Evolutionary conservation across 2,888 invertebrate species (phyloP).

Genomic region (Odontothrips loti): DNA sequence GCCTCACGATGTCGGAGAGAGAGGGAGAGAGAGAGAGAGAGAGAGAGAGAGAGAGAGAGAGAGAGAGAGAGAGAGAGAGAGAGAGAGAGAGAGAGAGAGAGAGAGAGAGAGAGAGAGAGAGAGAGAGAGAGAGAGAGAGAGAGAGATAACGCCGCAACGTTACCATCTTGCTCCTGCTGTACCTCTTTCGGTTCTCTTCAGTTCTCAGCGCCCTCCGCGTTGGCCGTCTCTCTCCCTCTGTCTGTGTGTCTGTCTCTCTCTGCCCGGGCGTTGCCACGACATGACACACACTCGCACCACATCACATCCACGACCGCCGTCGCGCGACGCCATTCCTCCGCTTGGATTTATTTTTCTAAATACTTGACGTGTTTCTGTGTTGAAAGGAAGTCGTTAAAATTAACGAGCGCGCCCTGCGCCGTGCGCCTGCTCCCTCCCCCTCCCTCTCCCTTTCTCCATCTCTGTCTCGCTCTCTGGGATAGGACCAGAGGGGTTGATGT

Average conservation of each 20-base stretch:
- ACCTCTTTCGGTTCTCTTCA: too few relatives aligned
- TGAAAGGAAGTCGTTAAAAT: slow-evolving; percentile 25
- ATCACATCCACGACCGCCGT: neutral
- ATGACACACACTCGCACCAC: neutral
- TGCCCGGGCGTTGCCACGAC: neutral
- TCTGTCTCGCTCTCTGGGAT: too few relatives aligned
- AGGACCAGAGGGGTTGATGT: too few relatives aligned
- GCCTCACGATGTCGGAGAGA: neutral
- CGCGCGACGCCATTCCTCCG: neutral
- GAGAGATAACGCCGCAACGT: too few relatives aligned
- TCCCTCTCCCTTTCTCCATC: too few relatives aligned
- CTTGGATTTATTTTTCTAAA: slow-evolving; percentile 23
- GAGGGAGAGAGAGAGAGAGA: neutral
- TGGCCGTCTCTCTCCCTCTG: neutral
- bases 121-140: too few relatives aligned
- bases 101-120: neutral
- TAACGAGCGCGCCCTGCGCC: slow-evolving; percentile 2
- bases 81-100: too few relatives aligned
- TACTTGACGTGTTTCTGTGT: slow-evolving; percentile 26
- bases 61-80: neutral
- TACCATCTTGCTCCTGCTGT: too few relatives aligned
- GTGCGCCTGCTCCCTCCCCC: neutral
- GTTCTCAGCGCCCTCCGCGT: neutral
- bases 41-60: too few relatives aligned
- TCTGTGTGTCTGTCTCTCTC: neutral